Evolutionary conservation across 2,113 vertebrate species (phyloP).

Genomic region (Meleagris gallopavo): DNA sequence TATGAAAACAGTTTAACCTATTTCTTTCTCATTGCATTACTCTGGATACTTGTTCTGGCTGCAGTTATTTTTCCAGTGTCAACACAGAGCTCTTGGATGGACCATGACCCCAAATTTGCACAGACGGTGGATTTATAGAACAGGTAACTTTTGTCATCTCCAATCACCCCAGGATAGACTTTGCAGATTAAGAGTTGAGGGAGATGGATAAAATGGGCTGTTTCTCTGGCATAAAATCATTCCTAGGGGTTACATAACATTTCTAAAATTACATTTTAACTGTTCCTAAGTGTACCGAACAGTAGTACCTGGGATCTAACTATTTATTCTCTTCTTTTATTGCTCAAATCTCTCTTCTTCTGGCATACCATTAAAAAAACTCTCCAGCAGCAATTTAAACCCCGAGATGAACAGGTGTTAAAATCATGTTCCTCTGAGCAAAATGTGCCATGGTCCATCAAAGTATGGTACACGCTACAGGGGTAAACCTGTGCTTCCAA

Average conservation of each 20-base stretch:
- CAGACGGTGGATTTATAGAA: neutral
- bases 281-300: neutral
- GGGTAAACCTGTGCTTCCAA: neutral
- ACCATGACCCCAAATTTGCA: neutral
- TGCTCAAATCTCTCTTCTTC: neutral
- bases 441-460: neutral
- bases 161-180: neutral
- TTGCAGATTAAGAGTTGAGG: neutral
- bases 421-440: neutral
- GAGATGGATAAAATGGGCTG: neutral
- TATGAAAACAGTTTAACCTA: conserved; percentile 8
- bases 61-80: neutral
- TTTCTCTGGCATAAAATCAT: neutral
- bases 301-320: neutral
- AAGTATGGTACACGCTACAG: neutral
- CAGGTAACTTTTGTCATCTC: neutral
- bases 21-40: neutral
- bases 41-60: neutral
- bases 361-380: neutral
- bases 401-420: neutral
- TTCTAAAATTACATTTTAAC: neutral
- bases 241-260: neutral
- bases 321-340: conserved; percentile 31
- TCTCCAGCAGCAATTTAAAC: neutral
- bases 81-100: neutral